Evolutionary conservation across 2,888 invertebrate species (phyloP).

Genomic region (Timema cristinae): DNA sequence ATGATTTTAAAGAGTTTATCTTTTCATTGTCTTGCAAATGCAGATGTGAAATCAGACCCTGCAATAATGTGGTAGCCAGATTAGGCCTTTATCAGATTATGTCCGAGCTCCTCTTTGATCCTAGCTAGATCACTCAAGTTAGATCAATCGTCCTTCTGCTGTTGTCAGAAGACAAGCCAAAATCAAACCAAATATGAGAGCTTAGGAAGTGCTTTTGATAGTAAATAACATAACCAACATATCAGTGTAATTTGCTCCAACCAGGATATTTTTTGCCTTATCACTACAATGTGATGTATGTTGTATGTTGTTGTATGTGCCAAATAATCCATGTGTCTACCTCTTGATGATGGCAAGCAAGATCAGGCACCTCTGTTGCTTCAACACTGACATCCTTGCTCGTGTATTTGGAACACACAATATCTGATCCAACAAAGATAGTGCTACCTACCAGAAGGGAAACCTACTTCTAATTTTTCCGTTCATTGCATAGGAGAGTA

Average conservation of each 20-base stretch:
- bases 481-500: conserved; percentile 6
- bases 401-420: conserved; percentile 9
- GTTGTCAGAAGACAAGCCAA: background rate
- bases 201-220: background rate
- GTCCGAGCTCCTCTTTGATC: too few relatives aligned
- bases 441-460: background rate
- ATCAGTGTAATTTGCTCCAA: conserved; percentile 6
- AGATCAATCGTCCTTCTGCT: too few relatives aligned
- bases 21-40: conserved; percentile 12
- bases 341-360: too few relatives aligned
- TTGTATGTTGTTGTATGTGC: conserved; percentile 5
- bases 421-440: background rate
- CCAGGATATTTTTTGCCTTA: background rate
- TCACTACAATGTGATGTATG: conserved; percentile 11
- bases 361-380: conserved; percentile 5
- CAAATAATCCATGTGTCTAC: background rate
- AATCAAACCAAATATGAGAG: conserved; percentile 1
- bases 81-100: background rate
- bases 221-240: conserved; percentile 3
- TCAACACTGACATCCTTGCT: conserved; percentile 1
- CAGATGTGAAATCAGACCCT: conserved; percentile 2
- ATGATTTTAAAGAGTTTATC: conserved; percentile 1
- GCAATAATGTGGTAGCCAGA: background rate
- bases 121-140: too few relatives aligned
- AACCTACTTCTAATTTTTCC: background rate